Base-by-base conservation (phyloP, 2,797 vertebrate genomes). In the Craterocephalus amniculus region DNA sequence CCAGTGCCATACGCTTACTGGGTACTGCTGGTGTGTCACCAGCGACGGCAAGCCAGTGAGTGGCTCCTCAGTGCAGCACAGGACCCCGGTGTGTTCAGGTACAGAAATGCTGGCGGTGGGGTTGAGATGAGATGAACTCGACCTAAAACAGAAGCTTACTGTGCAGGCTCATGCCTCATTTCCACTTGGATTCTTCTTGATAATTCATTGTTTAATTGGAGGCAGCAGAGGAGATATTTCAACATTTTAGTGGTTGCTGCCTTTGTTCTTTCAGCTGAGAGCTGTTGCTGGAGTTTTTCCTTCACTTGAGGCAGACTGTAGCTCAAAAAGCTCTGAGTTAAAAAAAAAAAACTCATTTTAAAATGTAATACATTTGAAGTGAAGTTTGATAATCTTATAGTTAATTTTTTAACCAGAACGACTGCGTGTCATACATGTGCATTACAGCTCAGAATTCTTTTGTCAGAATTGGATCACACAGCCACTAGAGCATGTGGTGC, bases 61-160 rank as follows among this genome's bases (percentile, higher is more conserved):
- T 31, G 97, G 98, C 80, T 99, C 98, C 81, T 99, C 98, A 16
- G 97, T 98, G 79, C 97, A 98, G 91, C 99, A 99, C 95, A 96
- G 96, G 95, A 99, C 96, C 88, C 98, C 98, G 83, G 94, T 97
- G 91, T 99, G 98, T 95, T 98, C 98, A 99, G 98, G 98, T 99
- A 99, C 93, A 87, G 93, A 56, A 31, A 79, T 93, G 45, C 35
- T 81, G 45, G 20, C 14, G 22, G 69, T 26, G 48, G 43, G 18
- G 49, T 51, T 13, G 22, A n/a, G 4, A 26, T 51, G 49, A 51
- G 22, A 22, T n/a, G 45, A 22, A 22, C n/a, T 24, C 38, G 38
- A 20, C 40, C 18, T 54, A 14, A 11, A 24, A 24, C 22, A 24
- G 45, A 52, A 27, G 24, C 26, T 54, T 52, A 16, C 13, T 27